phyloP scores from a whole-genome alignment of 2,113 vertebrate genomes.

The human region GRCh38 chr5:81768001-81768500 shows the following conservation, averaged over 20 bases:
- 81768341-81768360: constrained; percentile 11
- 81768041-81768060: neutral
- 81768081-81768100: neutral
- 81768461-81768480: neutral
- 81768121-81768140: neutral
- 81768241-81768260: constrained; percentile 39
- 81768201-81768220: neutral
- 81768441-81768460: constrained; percentile 7
- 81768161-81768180: neutral
- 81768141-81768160: neutral
- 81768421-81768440: neutral
- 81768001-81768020: constrained; percentile 44
- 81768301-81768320: neutral
- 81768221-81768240: neutral
- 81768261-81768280: constrained; percentile 22
- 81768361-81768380: neutral
- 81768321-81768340: neutral
- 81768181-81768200: neutral
- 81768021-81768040: constrained; percentile 33
- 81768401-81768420: neutral
- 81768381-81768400: neutral
- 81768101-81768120: neutral
- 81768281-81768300: neutral
- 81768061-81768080: neutral
- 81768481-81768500: neutral